Evolutionary conservation across 2,797 vertebrate species (phyloP).

Genomic region (Onychomys torridus): DNA sequence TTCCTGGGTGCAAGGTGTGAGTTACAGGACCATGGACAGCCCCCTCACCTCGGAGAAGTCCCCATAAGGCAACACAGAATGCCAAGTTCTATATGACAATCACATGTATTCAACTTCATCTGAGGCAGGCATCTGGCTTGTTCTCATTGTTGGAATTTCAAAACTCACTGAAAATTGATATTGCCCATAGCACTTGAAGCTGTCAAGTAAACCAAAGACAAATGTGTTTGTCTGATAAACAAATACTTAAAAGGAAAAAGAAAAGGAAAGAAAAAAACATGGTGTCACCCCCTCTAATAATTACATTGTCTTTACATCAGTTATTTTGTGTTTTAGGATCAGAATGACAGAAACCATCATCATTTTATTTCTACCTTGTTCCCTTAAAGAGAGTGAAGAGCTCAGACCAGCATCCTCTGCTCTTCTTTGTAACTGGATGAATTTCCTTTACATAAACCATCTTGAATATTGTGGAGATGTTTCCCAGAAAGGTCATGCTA

Average conservation of each 20-base stretch:
- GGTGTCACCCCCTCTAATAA: neutral
- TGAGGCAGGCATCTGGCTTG: slow-evolving; percentile 59
- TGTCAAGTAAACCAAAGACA: slow-evolving; percentile 49
- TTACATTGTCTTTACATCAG: slow-evolving; percentile 26
- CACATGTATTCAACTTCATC: slow-evolving; percentile 84
- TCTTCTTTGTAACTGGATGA: neutral
- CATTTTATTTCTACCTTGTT: neutral
- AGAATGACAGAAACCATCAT: neutral
- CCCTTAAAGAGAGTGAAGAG: neutral
- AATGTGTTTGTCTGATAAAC: neutral
- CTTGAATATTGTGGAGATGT: neutral
- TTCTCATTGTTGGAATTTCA: slow-evolving; percentile 47
- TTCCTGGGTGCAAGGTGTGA: neutral
- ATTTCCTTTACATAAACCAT: neutral
- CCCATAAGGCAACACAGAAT: slow-evolving; percentile 49
- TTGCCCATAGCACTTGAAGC: slow-evolving; percentile 15
- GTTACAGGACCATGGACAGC: slow-evolving; percentile 78
- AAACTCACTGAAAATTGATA: slow-evolving; percentile 72
- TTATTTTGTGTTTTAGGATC: slow-evolving; percentile 20
- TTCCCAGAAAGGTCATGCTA: neutral
- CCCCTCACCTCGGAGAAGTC: neutral
- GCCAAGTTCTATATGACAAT: slow-evolving; percentile 71
- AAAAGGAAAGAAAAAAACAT: neutral
- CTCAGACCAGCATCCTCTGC: neutral
- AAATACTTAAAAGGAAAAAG: slow-evolving; percentile 33